Evolutionary conservation across 2,888 invertebrate species (phyloP).

Genomic region (Troglohyphantes excavatus): DNA sequence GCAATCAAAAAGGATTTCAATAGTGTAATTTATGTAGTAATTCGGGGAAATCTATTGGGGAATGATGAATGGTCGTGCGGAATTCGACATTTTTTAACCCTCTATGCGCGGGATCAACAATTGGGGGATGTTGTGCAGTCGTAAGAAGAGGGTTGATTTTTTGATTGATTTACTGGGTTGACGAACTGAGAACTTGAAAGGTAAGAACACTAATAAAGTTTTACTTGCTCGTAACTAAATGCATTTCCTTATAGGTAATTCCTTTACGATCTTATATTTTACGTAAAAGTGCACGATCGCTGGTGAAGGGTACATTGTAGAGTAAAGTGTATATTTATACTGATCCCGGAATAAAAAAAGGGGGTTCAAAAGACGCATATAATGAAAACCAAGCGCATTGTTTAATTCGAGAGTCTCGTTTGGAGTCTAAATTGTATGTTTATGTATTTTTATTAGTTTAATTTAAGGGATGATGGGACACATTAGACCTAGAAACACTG

Average conservation of each 20-base stretch:
- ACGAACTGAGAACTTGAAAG: slow-evolving; percentile 43
- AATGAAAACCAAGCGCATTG: too few relatives aligned
- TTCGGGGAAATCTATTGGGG: slow-evolving; percentile 43
- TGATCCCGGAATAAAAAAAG: not conserved
- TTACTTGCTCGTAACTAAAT: slow-evolving; percentile 1
- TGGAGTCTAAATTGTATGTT: too few relatives aligned
- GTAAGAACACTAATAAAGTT: slow-evolving; percentile 46
- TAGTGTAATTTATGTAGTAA: slow-evolving; percentile 41
- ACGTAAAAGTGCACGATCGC: slow-evolving; percentile 17
- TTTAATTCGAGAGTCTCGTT: too few relatives aligned
- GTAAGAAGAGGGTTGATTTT: not conserved
- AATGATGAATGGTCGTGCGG: slow-evolving; percentile 36
- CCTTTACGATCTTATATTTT: slow-evolving; percentile 40
- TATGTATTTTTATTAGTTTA: too few relatives aligned
- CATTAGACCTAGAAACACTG: too few relatives aligned
- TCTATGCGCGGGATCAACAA: slow-evolving; percentile 13
- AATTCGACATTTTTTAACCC: slow-evolving; percentile 20
- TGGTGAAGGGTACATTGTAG: slow-evolving; percentile 2
- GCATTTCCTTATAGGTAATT: slow-evolving; percentile 49
- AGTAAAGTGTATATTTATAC: not conserved
- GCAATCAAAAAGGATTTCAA: slow-evolving; percentile 4
- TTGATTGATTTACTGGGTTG: slow-evolving; percentile 51
- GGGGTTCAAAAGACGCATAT: slow-evolving; percentile 1
- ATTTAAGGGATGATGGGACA: too few relatives aligned
- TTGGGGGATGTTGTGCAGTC: not conserved